Conservation (phyloP, 2,888 invertebrate genomes). For the Galeopsomyia nigrocyanea region DNA sequence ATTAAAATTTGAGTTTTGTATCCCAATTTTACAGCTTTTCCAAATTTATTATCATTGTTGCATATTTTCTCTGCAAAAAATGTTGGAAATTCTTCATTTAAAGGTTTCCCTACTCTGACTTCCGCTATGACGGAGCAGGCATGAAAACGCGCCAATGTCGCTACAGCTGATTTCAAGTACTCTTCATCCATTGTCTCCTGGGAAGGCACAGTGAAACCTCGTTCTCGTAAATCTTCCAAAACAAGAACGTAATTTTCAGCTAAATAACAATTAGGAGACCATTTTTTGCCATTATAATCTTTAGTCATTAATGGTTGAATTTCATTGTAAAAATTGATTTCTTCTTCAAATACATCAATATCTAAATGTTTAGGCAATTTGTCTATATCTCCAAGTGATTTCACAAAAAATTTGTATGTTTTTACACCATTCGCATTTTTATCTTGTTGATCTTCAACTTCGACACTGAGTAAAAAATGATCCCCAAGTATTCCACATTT, state of each 20-base stretch:
- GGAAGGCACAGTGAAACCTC: slow-evolving; percentile 56
- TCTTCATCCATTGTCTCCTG: slow-evolving; percentile 52
- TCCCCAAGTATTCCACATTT: too few relatives aligned
- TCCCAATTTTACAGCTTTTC: not conserved
- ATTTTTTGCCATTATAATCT: slow-evolving; percentile 6
- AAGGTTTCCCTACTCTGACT: slow-evolving; percentile 27
- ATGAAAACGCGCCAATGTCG: slow-evolving; percentile 56
- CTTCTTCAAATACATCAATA: slow-evolving; percentile 47
- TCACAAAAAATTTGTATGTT: too few relatives aligned
- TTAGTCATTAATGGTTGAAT: not conserved
- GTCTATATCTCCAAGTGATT: too few relatives aligned
- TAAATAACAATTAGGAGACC: slow-evolving; percentile 63
- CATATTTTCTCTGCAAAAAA: slow-evolving; percentile 21
- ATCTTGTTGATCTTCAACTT: too few relatives aligned
- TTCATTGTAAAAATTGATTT: slow-evolving; percentile 5
- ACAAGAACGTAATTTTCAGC: slow-evolving; percentile 60
- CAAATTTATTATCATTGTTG: not conserved
- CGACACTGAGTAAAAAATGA: too few relatives aligned
- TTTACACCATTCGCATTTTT: too few relatives aligned
- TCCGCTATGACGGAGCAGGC: slow-evolving; percentile 58
- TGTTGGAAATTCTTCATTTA: slow-evolving; percentile 19
- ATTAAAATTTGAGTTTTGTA: slow-evolving; percentile 5
- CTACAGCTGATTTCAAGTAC: slow-evolving; percentile 50
- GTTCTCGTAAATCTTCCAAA: slow-evolving; percentile 65
- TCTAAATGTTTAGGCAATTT: too few relatives aligned